Percentiles rank a stretch among this genome's conserved stretches.
Evolutionary conservation across 2,888 invertebrate genomes (phyloP).

Genomic region (Tetragonisca angustula): DNA sequence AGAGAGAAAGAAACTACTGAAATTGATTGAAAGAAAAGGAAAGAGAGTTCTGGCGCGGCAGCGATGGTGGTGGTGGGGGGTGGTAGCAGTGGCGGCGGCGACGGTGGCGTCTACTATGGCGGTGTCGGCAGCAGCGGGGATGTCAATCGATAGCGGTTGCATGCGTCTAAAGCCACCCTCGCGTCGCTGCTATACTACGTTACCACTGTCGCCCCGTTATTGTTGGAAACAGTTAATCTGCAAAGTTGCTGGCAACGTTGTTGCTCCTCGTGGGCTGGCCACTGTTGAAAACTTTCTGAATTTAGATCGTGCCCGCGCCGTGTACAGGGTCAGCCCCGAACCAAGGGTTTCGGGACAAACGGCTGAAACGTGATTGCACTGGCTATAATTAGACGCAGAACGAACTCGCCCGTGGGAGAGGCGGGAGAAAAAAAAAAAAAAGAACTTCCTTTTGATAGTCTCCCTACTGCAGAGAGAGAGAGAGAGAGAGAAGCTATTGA

Average conservation of each 20-base stretch:
- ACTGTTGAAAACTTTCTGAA: constrained; percentile 56
- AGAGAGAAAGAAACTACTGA: constrained; percentile 59
- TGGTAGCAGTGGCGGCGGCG: constrained; percentile 13
- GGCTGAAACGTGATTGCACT: constrained; percentile 46
- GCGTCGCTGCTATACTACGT: constrained; percentile 42
- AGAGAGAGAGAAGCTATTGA: not conserved
- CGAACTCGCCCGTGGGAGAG: not conserved
- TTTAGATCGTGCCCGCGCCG: constrained; percentile 24
- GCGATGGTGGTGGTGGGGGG: constrained; percentile 45
- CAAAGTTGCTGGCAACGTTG: constrained; percentile 53
- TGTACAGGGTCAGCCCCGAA: constrained; percentile 23
- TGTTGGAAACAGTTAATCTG: constrained; percentile 65
- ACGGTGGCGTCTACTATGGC: constrained; percentile 47
- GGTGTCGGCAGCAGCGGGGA: constrained; percentile 57
- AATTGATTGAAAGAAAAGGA: constrained; percentile 78
- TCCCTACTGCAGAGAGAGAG: not conserved
- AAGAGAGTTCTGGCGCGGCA: constrained; percentile 55
- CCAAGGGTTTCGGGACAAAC: constrained; percentile 19
- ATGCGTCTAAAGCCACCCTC: constrained; percentile 75
- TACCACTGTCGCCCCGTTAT: constrained; percentile 55
- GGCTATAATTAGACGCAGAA: constrained; percentile 50
- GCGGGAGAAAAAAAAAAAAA: not conserved
- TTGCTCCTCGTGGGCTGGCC: constrained; percentile 1
- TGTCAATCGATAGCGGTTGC: constrained; percentile 79
- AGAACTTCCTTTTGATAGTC: not conserved